Evolutionary conservation across 2,113 vertebrate genomes (phyloP).

Genomic region (Propithecus coquereli): DNA sequence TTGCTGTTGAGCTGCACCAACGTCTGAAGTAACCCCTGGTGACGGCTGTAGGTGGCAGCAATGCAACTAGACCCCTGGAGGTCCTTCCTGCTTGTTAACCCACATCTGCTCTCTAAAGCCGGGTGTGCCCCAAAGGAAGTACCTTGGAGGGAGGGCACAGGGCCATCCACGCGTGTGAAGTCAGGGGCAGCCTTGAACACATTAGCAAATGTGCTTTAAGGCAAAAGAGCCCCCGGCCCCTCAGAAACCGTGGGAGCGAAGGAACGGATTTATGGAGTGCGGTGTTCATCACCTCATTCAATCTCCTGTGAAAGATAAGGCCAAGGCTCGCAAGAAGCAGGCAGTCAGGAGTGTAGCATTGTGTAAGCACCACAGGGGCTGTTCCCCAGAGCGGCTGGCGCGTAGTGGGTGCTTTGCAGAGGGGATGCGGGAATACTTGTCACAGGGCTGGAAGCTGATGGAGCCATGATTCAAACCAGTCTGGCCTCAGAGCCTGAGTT

Average conservation of each 20-base stretch:
- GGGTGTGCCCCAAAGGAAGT: not conserved
- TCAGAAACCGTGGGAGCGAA: too few relatives aligned
- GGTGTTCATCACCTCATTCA: not conserved
- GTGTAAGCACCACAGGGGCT: too few relatives aligned
- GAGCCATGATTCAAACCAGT: not conserved
- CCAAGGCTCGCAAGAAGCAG: not conserved
- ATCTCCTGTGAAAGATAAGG: not conserved
- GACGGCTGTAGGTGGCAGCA: not conserved
- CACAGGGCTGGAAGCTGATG: not conserved
- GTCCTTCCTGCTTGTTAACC: not conserved
- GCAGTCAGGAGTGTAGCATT: rapidly evolving
- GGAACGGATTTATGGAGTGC: not conserved
- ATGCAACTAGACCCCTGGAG: not conserved
- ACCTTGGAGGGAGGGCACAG: not conserved
- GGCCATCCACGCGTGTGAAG: rapidly evolving
- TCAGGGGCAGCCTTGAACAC: not conserved
- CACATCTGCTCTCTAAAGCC: not conserved
- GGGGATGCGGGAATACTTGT: not conserved
- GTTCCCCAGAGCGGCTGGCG: not conserved
- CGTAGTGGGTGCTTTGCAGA: not conserved
- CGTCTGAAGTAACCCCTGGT: not conserved
- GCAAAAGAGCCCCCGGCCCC: not conserved
- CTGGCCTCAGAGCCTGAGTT: not conserved
- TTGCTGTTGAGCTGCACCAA: not conserved
- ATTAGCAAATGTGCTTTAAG: not conserved